Base-by-base conservation (phyloP, 2,113 vertebrate genomes). In the Phrynosoma platyrhinos region DNA sequence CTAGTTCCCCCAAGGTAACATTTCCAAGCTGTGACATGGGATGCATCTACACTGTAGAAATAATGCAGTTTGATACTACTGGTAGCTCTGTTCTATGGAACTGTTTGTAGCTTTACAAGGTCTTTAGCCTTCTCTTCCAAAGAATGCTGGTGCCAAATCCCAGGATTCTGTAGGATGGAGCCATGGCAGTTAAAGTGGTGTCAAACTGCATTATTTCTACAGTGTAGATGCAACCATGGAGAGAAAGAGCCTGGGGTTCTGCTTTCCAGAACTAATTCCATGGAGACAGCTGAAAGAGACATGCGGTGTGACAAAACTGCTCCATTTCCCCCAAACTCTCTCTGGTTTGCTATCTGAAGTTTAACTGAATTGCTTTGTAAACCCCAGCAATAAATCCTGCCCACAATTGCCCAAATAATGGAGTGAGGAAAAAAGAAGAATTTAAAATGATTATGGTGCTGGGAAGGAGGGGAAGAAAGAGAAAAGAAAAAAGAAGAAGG, bases 351-450 rank as follows among this genome's bases (percentile, higher is more conserved):
- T 80, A 0, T 2, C 83, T 79, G 52, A 88, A 62, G 92, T 27
- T 91, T 91, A 91, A 85, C 76, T 64, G 91, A 90, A 82, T 55
- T 84, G 76, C 91, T 95, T 93, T 95, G 90, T 92, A 89, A 88
- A 91, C 91, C 87, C 90, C 58, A n/a, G 90, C 87, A 89, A 84
- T 83, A 86, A 89, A 92, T 83, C 0, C 53, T 94, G 90, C 90
- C 91, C 83, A 74, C 88, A 86, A 16, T 94, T 91, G 87, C 81
- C 47, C 12, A 74, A 91, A 94, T 84, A 95, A 94, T 84, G 74
- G 91, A 81, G 91, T 52, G 75, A 30, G 90, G 90, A 9, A 18
- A 75, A 92, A 89, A 82, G 87, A 25, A 91, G 85, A 93, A 85
- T 87, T 77, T 84, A 42, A 90, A 91, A 47, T 83, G 81, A 95